Evolutionary conservation across 2,888 invertebrate species (phyloP), one percentile per base, ranked within the genome.

Genomic region (Aquatica leii): DNA sequence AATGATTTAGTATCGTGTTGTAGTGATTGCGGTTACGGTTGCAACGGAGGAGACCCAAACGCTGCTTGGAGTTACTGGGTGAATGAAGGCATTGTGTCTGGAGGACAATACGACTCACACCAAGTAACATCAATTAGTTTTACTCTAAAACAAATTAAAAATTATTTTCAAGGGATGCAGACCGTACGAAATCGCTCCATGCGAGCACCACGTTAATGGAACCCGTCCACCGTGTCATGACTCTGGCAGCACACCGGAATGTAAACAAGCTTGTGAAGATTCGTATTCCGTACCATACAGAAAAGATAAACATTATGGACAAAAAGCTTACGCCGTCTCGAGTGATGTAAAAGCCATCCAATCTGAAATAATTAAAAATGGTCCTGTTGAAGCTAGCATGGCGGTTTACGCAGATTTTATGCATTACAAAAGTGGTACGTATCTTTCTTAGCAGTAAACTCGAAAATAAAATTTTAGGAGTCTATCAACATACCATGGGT

Each of bases 31-130:
- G 74, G 74, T 6, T 64, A 71, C 65, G 74, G 74, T 11, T 74
- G 74, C 50, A 71, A 71, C 35, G 74, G 74, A 94, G 97, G 97
- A 1, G 91, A 88, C 77, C 91, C 91, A 1, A 88, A 90, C 0
- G 85, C 88, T 9, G 96, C 96, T 5, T 97, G 97, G 96, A 84
- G 87, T 55, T 95, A 92, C 81, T 96, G 94, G 92, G 91, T 90
- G 21, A 84, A 86, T 62, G 86, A 87, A 53, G 97, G 97, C 1
- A 83, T 97, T 53, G 97, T 97, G 0, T 93, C 17, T 17, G n/a
- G n/a, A n/a, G n/a, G n/a, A n/a, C n/a, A n/a, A n/a, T n/a, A n/a
- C n/a, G n/a, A n/a, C n/a, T n/a, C 41, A 8, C 12, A 43, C 8
- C 15, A 43, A n/a, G 88, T 87, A 75, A 90, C 97, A 69, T n/a